Evolutionary conservation across 2,797 vertebrate species (phyloP).

Genomic region (Harpagifer antarcticus): DNA sequence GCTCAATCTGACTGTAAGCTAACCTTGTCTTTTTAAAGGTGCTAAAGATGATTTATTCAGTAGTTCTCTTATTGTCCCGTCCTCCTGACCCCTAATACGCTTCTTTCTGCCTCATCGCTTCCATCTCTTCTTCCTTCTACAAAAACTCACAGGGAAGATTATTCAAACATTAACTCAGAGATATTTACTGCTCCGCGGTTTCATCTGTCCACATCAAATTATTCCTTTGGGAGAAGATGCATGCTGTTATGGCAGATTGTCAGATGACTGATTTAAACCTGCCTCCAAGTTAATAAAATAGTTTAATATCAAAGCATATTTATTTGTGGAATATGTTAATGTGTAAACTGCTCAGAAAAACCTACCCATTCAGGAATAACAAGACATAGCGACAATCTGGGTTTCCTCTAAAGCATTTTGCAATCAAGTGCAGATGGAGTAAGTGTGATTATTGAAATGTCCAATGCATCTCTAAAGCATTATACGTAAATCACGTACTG

Average conservation of each 20-base stretch:
- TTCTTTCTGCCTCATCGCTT: neutral
- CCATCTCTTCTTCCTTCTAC: conserved; percentile 7
- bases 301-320: neutral
- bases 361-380: too few species aligned
- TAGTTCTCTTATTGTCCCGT: neutral
- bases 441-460: neutral
- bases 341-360: neutral
- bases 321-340: neutral
- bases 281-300: neutral
- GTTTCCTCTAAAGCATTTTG: neutral
- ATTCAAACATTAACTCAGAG: neutral
- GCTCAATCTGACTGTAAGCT: neutral
- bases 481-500: rapidly evolving
- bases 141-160: neutral
- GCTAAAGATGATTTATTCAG: neutral
- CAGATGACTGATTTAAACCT: conserved; percentile 1
- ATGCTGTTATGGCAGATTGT: neutral
- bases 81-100: neutral
- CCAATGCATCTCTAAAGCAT: neutral
- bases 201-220: neutral
- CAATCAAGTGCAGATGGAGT: neutral
- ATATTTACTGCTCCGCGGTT: neutral
- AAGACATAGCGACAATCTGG: neutral
- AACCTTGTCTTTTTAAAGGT: neutral
- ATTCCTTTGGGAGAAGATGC: neutral